Evolutionary conservation across 2,797 vertebrate species (phyloP).

Genomic region (Paguma larvata): DNA sequence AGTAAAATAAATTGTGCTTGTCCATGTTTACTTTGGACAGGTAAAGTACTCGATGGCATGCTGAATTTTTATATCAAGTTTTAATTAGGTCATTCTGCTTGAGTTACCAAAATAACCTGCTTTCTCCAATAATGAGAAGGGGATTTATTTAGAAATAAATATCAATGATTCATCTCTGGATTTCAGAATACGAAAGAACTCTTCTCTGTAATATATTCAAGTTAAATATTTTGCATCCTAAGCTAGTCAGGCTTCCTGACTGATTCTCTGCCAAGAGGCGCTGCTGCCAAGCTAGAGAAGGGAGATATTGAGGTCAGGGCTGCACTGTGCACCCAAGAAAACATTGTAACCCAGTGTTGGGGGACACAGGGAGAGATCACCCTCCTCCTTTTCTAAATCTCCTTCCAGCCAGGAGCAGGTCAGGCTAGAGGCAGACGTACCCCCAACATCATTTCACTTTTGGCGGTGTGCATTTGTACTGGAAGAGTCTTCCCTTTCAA

Average conservation of each 20-base stretch:
- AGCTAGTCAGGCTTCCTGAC: constrained; percentile 30
- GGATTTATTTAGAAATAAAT: constrained; percentile 77
- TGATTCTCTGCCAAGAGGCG: constrained; percentile 37
- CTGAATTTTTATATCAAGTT: constrained; percentile 80
- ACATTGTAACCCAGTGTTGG: neutral
- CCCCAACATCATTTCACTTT: neutral
- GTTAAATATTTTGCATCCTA: constrained; percentile 73
- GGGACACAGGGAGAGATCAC: neutral
- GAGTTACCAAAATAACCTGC: constrained; percentile 74
- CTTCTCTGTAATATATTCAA: constrained; percentile 60
- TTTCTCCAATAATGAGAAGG: constrained; percentile 70
- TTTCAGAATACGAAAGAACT: constrained; percentile 55
- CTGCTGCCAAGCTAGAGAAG: neutral
- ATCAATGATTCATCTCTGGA: constrained; percentile 57
- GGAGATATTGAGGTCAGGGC: constrained; percentile 25
- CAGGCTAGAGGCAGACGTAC: fast-evolving
- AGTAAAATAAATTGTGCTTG: constrained; percentile 79
- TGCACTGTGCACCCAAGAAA: neutral
- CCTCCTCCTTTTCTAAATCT: neutral
- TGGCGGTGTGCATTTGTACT: neutral
- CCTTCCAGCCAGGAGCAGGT: neutral
- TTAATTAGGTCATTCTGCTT: constrained; percentile 81
- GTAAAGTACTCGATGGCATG: constrained; percentile 69
- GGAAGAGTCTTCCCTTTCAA: neutral
- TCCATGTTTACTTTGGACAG: constrained; percentile 80